These are phyloP conservation scores for Vidua macroura DNA, from an alignment of 2,113 vertebrate species.

Conservation along the genomic window DNA sequence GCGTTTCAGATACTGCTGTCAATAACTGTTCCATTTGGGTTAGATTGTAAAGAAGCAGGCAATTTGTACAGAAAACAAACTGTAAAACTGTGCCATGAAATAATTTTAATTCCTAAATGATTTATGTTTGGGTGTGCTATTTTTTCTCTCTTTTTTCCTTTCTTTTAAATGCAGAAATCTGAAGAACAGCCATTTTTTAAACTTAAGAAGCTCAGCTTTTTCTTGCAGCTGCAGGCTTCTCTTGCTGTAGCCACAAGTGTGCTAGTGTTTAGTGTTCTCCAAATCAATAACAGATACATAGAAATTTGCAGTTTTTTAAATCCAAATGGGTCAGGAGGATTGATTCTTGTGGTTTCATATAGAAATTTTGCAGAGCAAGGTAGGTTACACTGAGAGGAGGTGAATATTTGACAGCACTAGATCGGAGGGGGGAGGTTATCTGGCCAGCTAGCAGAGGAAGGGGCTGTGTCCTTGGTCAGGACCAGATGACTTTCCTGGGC, in stretches of 20 bases:
- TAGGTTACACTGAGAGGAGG: background rate
- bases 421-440: background rate
- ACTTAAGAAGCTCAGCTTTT: background rate
- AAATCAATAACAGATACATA: background rate
- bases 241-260: background rate
- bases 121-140: background rate
- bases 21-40: background rate
- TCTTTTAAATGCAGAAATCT: background rate
- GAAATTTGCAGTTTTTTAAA: background rate
- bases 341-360: background rate
- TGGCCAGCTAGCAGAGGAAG: background rate
- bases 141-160: background rate
- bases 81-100: background rate
- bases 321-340: background rate
- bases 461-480: background rate
- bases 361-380: background rate
- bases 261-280: background rate
- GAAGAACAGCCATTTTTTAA: background rate
- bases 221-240: background rate
- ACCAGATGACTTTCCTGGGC: background rate
- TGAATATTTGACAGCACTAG: background rate
- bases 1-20: background rate
- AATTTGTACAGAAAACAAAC: background rate
- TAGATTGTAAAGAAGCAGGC: background rate
- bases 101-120: conserved; percentile 1